Evolutionary conservation across 2,888 invertebrate species (phyloP), one percentile per base, ranked within the genome.

Genomic region (Torymus auratus): DNA sequence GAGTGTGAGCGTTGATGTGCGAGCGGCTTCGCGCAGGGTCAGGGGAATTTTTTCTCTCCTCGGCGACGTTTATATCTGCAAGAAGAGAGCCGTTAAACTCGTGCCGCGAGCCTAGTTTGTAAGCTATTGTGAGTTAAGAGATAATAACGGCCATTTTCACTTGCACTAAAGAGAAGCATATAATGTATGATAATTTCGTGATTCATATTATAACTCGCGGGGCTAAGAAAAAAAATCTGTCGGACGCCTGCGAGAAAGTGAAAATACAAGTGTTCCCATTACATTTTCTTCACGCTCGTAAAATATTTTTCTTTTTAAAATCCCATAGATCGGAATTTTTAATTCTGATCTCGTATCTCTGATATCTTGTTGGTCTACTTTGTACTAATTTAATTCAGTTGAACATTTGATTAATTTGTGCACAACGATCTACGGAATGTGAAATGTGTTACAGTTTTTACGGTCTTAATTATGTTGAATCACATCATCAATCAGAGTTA

Each of bases 111-210:
- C 23, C 20, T 56, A 23, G 5, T 17, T 55, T 68, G 53, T 53
- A 20, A 23, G 20, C 55, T 53, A 23, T 61, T 20, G 17, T 12
- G 23, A 41, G 64, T 12, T 52, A 65, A 52, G 28, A 28, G 28
- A 28, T 28, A 28, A 28, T 28, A 28, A 28, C 28, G 50, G 5
- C 20, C 17, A 74, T 61, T 69, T 77, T 64, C 76, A 55, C 76
- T 17, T 41, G 56, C 13, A 28, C 28, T 28, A 28, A 28, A 28
- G 28, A 28, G 28, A 28, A 28, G 28, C 10, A 7, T 55, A 23
- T 60, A 69, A 56, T 77, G 41, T 77, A 70, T 77, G 76, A 61
- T 77, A 70, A 77, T 77, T 70, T 62, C 28, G n/a, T 55, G 76
- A 76, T 61, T 28, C 28, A 28, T 28, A 28, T 28, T 28, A 28